Conservation (phyloP, 1,140 invertebrate species). For the Macrosteles quadrilineatus region DNA sequence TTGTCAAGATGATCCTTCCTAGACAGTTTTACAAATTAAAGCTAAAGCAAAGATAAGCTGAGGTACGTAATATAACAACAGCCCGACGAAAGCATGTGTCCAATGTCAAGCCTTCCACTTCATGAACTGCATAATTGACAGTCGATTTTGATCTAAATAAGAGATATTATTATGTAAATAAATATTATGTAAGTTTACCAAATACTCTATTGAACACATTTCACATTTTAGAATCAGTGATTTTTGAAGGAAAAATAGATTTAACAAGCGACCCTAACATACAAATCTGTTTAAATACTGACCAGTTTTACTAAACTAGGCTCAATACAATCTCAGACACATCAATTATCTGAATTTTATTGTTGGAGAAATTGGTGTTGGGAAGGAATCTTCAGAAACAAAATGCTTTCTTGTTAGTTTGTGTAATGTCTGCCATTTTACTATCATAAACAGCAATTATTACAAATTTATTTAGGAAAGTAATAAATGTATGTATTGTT, state of each 20-base stretch:
- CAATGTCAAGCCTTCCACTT: too few relatives aligned
- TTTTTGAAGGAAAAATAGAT: neutral
- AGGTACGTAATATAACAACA: constrained; percentile 8
- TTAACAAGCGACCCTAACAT: too few relatives aligned
- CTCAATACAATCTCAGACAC: too few relatives aligned
- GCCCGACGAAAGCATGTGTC: constrained; percentile 6
- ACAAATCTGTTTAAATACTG: too few relatives aligned
- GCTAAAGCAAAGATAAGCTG: constrained; percentile 7
- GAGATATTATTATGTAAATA: too few relatives aligned
- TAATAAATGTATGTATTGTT: constrained; percentile 12
- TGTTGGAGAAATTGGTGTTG: constrained; percentile 18
- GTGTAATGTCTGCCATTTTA: constrained; percentile 26
- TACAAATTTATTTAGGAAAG: constrained; percentile 26
- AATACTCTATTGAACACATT: constrained; percentile 19
- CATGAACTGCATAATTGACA: constrained; percentile 6
- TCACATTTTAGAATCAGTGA: neutral
- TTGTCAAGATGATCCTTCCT: constrained; percentile 5
- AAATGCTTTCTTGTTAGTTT: constrained; percentile 14
- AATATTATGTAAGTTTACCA: too few relatives aligned
- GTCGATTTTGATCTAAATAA: constrained; percentile 3
- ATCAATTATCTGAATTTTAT: neutral
- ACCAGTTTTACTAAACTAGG: too few relatives aligned
- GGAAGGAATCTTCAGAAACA: constrained; percentile 25
- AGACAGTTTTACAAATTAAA: neutral
- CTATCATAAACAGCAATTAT: constrained; percentile 25